Percentiles rank a stretch among this genome's conserved stretches.
Evolutionary conservation across 1,140 invertebrate genomes (phyloP).

Genomic region (Venustaconcha ellipsiformis): DNA sequence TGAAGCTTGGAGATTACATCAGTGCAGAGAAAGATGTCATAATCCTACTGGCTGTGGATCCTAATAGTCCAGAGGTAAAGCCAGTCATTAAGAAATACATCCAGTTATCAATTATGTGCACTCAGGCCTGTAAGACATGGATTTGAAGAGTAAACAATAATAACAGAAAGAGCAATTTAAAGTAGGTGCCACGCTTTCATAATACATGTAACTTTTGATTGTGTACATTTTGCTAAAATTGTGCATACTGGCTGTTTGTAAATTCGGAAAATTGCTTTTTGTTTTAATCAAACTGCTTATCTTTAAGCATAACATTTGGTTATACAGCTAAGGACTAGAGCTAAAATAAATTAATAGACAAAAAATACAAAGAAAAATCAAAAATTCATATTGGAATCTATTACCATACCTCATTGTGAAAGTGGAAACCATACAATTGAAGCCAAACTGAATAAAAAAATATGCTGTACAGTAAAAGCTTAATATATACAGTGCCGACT

Average conservation of each 20-base stretch:
- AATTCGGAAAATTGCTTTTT: background rate
- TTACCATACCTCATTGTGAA: too few relatives aligned
- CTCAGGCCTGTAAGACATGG: too few relatives aligned
- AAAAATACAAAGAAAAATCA: too few relatives aligned
- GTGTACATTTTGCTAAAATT: background rate
- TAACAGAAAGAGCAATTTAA: background rate
- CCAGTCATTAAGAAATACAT: background rate
- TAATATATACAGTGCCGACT: too few relatives aligned
- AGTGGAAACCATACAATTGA: too few relatives aligned
- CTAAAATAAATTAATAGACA: too few relatives aligned
- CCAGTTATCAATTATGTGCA: constrained; percentile 5
- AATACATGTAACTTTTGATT: background rate
- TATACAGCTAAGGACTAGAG: background rate
- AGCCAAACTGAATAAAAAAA: too few relatives aligned
- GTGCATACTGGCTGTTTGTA: background rate
- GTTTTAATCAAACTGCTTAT: too few relatives aligned
- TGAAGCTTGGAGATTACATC: constrained; percentile 51
- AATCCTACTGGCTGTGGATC: constrained; percentile 43
- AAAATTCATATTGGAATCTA: too few relatives aligned
- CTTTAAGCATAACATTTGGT: too few relatives aligned
- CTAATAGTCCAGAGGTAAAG: constrained; percentile 53
- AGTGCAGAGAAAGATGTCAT: constrained; percentile 55
- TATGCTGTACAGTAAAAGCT: too few relatives aligned
- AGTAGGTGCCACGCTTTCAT: background rate
- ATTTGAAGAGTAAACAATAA: background rate